Base-by-base conservation (phyloP, 2,113 vertebrate genomes). In the Uria lomvia region DNA sequence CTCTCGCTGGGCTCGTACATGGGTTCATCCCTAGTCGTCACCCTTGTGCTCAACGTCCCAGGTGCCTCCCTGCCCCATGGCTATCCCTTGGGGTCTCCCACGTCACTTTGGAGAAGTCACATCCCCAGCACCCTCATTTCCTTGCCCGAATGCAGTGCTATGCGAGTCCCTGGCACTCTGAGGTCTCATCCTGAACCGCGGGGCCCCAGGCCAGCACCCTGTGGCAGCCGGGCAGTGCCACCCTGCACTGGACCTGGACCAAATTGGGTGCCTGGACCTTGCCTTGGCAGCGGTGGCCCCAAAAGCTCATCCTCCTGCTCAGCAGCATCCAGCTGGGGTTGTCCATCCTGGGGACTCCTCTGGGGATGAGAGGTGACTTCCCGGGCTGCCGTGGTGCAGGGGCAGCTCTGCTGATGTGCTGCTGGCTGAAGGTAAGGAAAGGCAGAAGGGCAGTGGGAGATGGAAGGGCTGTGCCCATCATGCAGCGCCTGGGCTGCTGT, bases 61-160 rank as follows among this genome's bases (percentile, higher is more conserved):
- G 63, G 49, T 58, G 56, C 49, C 66, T 5, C 2, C 43, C 34
- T 14, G 74, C n/a, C n/a, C n/a, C 22, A 4, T 2, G 2, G 11
- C 3, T 43, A 15, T 62, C 76, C 75, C 38, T 0, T 0, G 3
- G 7, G 5, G 14, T 27, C 70, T 45, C n/a, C 2, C 2, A 11
- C 10, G 49, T 40, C 23, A 3, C 75, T 42, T 36, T 21, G 76
- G 59, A 43, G 50, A 13, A 18, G 9, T 5, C 32, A 0, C 13
- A 9, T 15, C 23, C 67, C 60, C 9, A 5, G 43, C 27, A 20
- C 27, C 29, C 53, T 67, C 47, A 1, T 60, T 21, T 26, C 42
- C 27, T 49, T 3, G 2, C n/a, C 16, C 6, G 1, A 29, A 2
- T 24, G 47, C 29, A 8, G 49, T 12, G 5, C 36, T 4, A 3